Evolutionary conservation across 2,797 vertebrate genomes (phyloP).

Genomic region (Spheniscus humboldti): DNA sequence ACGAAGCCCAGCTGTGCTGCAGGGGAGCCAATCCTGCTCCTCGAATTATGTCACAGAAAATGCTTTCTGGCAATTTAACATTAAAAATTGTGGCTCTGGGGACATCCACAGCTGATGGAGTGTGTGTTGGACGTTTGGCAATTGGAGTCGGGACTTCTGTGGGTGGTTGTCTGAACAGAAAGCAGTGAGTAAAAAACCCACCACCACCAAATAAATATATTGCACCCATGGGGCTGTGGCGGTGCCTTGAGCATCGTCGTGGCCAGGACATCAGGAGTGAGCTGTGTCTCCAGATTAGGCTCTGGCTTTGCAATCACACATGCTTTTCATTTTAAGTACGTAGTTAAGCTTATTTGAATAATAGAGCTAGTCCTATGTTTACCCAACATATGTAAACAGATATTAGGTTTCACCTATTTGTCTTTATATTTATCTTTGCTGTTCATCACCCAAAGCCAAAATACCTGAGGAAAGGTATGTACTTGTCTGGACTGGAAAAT

Average conservation of each 20-base stretch:
- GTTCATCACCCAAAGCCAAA: not conserved
- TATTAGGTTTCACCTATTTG: not conserved
- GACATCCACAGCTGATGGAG: not conserved
- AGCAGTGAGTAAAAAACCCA: not conserved
- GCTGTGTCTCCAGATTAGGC: not conserved
- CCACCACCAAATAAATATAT: not conserved
- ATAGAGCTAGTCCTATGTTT: not conserved
- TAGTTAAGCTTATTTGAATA: not conserved
- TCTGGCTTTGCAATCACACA: not conserved
- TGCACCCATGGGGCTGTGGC: not conserved
- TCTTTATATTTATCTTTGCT: not conserved
- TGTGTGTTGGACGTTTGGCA: not conserved
- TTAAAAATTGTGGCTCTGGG: not conserved
- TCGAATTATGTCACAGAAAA: not conserved
- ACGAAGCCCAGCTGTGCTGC: not conserved
- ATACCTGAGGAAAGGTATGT: not conserved
- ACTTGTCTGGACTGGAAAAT: not conserved
- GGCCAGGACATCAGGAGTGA: not conserved
- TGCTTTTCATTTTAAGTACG: not conserved
- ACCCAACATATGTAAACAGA: not conserved
- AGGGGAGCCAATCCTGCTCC: not conserved
- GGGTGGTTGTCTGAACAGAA: not conserved
- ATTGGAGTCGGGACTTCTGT: not conserved
- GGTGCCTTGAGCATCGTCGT: not conserved
- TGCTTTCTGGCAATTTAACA: not conserved